Base-by-base conservation (phyloP, 2,797 vertebrate genomes). In the Lophius americanus region DNA sequence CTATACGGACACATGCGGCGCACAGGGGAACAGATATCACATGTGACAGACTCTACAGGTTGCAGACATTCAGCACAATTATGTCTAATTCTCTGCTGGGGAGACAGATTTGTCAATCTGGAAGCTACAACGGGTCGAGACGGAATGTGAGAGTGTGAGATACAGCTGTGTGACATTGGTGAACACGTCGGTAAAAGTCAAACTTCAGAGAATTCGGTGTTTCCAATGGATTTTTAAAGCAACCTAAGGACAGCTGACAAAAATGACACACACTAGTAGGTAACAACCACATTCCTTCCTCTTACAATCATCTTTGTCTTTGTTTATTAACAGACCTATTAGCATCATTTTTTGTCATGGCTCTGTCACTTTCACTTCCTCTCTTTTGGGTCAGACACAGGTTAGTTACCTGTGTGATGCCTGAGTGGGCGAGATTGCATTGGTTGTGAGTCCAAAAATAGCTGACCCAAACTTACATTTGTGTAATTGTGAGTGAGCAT, bases 51-150 rank as follows among this genome's bases (percentile, higher is more conserved):
- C 79, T 70, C 70, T 73, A 71, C 75, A 85, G 88, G 86, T 85
- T 85, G 83, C 80, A 88, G 73, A 86, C 75, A 85, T 80, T 62
- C 66, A 77, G 75, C 78, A 79, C 84, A 83, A 88, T 87, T 83
- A 85, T 79, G 83, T 86, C 75, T 85, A 80, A 64, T 82, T 81
- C 73, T 78, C 68, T 65, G 84, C 68, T 12, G 56, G 38, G 62
- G 74, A 78, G 71, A 74, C 64, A 69, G 73, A 84, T 71, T 70
- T 86, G 84, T 87, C 86, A 89, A 79, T 88, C 79, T 67, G 76
- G 56, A 66, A 78, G 75, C 77, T 69, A 62, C 72, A 65, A 23
- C 23, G 51, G 87, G 81, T 89, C 82, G 81, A 55, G 70, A 81
- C 64, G 68, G 69, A 53, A 52, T 58, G 44, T 44, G 65, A 72